These are phyloP conservation scores for Epistrophella euchroma DNA, from an alignment of 2,888 invertebrate genomes.

Conservation along the genomic window DNA sequence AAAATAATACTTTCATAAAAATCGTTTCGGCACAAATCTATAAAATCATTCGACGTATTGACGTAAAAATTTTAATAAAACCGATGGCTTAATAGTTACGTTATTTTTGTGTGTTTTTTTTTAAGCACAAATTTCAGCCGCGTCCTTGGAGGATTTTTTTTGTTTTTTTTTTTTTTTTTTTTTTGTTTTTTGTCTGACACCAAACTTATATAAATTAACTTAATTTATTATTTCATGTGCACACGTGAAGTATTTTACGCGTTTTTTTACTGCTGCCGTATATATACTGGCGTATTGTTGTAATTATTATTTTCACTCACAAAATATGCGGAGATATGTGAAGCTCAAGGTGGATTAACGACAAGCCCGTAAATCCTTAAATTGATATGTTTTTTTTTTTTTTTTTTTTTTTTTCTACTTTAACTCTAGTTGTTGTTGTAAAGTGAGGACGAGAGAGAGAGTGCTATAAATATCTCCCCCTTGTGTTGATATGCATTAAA, in stretches of 20 bases:
- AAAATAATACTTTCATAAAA: constrained; percentile 36
- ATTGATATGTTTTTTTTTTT: constrained; percentile 47
- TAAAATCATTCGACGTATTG: constrained; percentile 63
- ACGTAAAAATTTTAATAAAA: constrained; percentile 75
- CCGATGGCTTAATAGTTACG: constrained; percentile 71
- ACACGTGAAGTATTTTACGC: constrained; percentile 46
- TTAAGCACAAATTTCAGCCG: constrained; percentile 19
- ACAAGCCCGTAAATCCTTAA: constrained; percentile 47
- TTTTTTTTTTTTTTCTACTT: neutral
- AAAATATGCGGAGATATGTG: neutral
- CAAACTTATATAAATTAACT: constrained; percentile 40
- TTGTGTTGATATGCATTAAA: constrained; percentile 45
- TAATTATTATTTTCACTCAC: constrained; percentile 42
- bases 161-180: neutral
- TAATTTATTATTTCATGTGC: constrained; percentile 60
- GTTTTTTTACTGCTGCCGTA: neutral
- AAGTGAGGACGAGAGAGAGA: neutral
- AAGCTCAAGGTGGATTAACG: constrained; percentile 17
- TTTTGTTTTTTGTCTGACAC: neutral
- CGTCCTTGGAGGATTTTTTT: constrained; percentile 39
- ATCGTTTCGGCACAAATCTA: constrained; percentile 48
- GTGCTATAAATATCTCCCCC: neutral
- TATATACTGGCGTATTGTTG: constrained; percentile 9
- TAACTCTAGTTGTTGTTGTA: neutral
- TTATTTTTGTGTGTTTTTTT: constrained; percentile 8